Evolutionary conservation across 2,888 invertebrate genomes (phyloP).

Genomic region (Gari tellinella): DNA sequence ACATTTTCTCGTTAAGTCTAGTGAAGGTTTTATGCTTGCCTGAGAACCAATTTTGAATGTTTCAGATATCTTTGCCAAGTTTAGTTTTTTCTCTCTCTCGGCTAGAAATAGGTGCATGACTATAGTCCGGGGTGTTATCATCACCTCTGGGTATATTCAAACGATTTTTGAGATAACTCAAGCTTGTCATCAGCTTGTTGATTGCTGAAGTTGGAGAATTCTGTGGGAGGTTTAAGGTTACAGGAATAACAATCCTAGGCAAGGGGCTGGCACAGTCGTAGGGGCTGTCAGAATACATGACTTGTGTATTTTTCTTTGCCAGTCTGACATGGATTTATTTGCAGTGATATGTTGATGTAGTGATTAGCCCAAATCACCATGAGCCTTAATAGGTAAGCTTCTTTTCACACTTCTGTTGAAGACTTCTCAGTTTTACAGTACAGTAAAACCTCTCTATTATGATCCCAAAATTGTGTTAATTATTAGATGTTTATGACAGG

Average conservation of each 20-base stretch:
- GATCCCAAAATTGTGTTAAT: too few relatives aligned
- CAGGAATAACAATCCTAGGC: neutral
- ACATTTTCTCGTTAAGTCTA: too few relatives aligned
- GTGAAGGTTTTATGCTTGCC: too few relatives aligned
- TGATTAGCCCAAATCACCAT: constrained; percentile 24
- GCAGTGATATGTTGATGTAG: constrained; percentile 29
- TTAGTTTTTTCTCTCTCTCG: too few relatives aligned
- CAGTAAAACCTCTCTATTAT: too few relatives aligned
- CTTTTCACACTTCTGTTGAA: too few relatives aligned
- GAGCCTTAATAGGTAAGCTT: constrained; percentile 54
- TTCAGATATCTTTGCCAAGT: too few relatives aligned
- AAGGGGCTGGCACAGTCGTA: neutral
- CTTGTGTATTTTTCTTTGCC: constrained; percentile 11
- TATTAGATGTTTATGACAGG: too few relatives aligned
- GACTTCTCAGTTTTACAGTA: too few relatives aligned
- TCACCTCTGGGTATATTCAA: neutral
- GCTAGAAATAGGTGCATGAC: too few relatives aligned
- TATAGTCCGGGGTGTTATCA: too few relatives aligned
- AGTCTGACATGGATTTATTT: constrained; percentile 21
- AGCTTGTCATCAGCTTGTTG: constrained; percentile 1
- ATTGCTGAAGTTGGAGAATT: neutral
- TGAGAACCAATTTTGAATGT: too few relatives aligned
- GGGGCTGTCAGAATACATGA: neutral
- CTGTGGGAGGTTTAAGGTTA: neutral
- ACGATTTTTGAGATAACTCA: neutral